phyloP scores from a whole-genome alignment of 2,113 vertebrate genomes.

The Turnix velox region DNA sequence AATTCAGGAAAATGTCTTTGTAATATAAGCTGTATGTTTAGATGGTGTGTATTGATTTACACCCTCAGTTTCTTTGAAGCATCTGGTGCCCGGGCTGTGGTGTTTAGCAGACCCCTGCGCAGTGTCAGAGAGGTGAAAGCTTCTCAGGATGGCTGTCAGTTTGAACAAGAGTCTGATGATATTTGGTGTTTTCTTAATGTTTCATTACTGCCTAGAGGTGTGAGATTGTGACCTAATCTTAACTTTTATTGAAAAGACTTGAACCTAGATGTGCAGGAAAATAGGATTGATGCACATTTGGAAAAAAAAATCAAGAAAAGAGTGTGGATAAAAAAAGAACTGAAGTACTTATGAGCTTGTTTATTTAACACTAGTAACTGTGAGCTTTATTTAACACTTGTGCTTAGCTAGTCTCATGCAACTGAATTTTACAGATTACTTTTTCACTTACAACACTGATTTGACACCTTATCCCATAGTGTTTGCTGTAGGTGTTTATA shows the following conservation, averaged over 20 bases:
- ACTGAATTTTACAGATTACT: not conserved
- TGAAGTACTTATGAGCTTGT: not conserved
- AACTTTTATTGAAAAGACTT: not conserved
- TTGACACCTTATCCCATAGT: not conserved
- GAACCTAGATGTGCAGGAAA: not conserved
- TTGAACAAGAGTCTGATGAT: not conserved
- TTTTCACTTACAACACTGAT: not conserved
- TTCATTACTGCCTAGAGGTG: not conserved
- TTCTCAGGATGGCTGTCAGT: not conserved
- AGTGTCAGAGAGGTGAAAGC: not conserved
- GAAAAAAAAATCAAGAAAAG: not conserved
- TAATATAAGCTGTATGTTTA: not conserved
- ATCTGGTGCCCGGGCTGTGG: not conserved
- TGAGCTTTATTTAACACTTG: not conserved
- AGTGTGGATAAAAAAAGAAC: not conserved
- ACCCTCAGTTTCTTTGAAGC: not conserved
- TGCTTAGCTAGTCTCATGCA: not conserved
- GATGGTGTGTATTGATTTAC: not conserved
- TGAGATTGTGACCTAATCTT: not conserved
- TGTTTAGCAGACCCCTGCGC: not conserved
- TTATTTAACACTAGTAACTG: not conserved
- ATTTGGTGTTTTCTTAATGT: not conserved
- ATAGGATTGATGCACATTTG: not conserved
- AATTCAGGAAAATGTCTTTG: not conserved
- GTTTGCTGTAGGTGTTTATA: not conserved